Evolutionary conservation across 2,888 invertebrate genomes (phyloP).

Genomic region (Campoletis raptor): DNA sequence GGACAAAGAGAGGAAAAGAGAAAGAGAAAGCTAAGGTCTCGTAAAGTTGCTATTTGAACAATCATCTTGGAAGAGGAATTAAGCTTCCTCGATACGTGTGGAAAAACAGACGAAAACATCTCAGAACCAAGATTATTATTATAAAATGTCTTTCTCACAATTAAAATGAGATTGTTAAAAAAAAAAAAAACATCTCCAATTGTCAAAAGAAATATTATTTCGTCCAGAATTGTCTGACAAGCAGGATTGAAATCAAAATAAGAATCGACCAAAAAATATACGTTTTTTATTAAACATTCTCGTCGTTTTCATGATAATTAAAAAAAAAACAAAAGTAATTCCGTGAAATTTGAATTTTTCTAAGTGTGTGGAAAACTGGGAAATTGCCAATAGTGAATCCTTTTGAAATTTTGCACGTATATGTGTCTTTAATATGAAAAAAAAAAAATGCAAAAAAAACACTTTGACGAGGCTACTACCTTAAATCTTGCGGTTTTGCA

Average conservation of each 20-base stretch:
- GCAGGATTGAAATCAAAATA: not conserved
- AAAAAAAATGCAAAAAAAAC: too few relatives aligned
- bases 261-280: not conserved
- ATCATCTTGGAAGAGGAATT: conserved; percentile 66
- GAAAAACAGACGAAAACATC: not conserved
- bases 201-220: not conserved
- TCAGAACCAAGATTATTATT: not conserved
- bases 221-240: not conserved
- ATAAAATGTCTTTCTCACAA: not conserved
- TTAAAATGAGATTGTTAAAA: not conserved
- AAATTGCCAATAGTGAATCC: too few relatives aligned
- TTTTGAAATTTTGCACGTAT: too few relatives aligned
- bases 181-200: not conserved
- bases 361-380: too few relatives aligned
- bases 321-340: too few relatives aligned
- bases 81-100: conserved; percentile 52
- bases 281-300: not conserved
- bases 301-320: not conserved
- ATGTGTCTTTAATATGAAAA: too few relatives aligned
- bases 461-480: not conserved
- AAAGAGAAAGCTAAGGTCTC: conserved; percentile 49
- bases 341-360: too few relatives aligned
- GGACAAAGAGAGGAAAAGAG: conserved; percentile 29
- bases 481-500: not conserved
- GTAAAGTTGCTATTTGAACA: conserved; percentile 70